phyloP scores from a whole-genome alignment of 2,888 invertebrate species.

The Dexiosoma caninum region DNA sequence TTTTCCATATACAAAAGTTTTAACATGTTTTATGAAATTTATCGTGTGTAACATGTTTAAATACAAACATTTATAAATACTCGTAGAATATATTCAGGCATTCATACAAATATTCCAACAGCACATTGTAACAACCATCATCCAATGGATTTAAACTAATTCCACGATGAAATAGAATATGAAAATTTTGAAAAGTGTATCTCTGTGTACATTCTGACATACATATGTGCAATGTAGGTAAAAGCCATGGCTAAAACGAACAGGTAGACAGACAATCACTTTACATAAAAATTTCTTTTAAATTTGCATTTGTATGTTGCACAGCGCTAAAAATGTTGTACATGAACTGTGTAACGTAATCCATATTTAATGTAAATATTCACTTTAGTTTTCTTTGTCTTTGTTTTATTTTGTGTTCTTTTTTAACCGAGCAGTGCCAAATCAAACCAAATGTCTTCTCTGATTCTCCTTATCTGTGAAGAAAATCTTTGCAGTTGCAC shows the following conservation, averaged over 20 bases:
- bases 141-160: conserved; percentile 14
- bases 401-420: not conserved
- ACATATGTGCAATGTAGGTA: no score
- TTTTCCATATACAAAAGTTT: conserved; percentile 57
- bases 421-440: conserved; percentile 12
- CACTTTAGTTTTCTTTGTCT: conserved; percentile 39
- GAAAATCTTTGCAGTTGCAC: conserved; percentile 35
- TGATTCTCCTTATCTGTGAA: not conserved
- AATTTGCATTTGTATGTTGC: conserved; percentile 48
- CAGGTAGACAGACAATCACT: not conserved
- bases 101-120: not conserved
- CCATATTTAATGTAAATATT: conserved; percentile 27
- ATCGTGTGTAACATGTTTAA: conserved; percentile 60
- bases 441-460: conserved; percentile 8
- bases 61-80: not conserved
- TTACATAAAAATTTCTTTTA: not conserved
- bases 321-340: not conserved
- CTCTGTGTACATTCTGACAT: no score
- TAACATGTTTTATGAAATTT: conserved; percentile 60
- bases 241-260: not conserved
- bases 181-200: not conserved
- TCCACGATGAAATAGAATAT: not conserved
- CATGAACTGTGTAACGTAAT: conserved; percentile 25
- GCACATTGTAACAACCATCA: not conserved
- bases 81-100: not conserved